Evolutionary conservation across 1,140 invertebrate species (phyloP).

Genomic region (Bacillus rossius): DNA sequence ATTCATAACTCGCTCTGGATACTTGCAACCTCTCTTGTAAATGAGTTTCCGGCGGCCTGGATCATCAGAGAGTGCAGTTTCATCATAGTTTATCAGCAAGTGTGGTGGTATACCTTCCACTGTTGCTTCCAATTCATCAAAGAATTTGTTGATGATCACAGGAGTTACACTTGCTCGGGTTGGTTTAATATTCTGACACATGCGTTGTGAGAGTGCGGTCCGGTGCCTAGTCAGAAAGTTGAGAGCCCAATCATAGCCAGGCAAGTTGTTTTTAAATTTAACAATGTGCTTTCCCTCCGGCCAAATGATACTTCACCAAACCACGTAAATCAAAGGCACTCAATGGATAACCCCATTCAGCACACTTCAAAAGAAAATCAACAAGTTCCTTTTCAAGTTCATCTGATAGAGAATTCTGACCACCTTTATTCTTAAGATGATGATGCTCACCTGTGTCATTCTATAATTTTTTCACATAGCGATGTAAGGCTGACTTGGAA

Average conservation of each 20-base stretch:
- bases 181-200: constrained; percentile 31
- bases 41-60: constrained; percentile 35
- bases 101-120: neutral
- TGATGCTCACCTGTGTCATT: too few species aligned
- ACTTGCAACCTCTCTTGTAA: constrained; percentile 32
- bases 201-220: constrained; percentile 20
- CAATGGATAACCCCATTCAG: constrained; percentile 32
- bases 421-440: too few species aligned
- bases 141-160: too few species aligned
- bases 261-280: constrained; percentile 30
- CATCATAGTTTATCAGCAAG: constrained; percentile 37
- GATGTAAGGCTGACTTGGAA: too few species aligned
- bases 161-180: constrained; percentile 16
- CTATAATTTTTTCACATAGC: too few species aligned
- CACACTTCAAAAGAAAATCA: neutral
- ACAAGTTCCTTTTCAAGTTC: too few species aligned
- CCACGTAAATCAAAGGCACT: constrained; percentile 22
- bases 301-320: constrained; percentile 29
- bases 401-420: too few species aligned
- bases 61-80: constrained; percentile 41
- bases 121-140: too few species aligned
- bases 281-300: constrained; percentile 13
- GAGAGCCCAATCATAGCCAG: constrained; percentile 29
- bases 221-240: constrained; percentile 27
- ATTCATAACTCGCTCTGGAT: constrained; percentile 37